phyloP scores from a whole-genome alignment of 2,113 vertebrate species.

The Petaurus breviceps region DNA sequence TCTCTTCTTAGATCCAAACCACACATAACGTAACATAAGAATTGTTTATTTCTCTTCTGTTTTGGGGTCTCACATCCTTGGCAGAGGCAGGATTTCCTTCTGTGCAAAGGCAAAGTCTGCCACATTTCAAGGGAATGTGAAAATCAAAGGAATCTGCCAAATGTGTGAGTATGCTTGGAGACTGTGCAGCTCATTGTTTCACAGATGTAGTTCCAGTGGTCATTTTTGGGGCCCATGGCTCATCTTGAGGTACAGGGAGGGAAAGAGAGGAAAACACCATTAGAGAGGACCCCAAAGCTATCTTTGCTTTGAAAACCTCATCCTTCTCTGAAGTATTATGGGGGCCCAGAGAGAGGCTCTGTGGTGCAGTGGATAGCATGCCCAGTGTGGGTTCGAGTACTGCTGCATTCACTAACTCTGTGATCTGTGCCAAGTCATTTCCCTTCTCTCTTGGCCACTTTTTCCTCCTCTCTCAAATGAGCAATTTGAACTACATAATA shows the following conservation, averaged over 20 bases:
- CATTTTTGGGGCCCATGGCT: background rate
- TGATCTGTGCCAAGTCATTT: background rate
- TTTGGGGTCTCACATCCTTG: background rate
- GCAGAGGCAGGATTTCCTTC: background rate
- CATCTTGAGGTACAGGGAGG: background rate
- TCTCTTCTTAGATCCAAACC: background rate
- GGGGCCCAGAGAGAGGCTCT: too few relatives aligned
- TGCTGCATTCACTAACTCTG: background rate
- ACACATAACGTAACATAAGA: background rate
- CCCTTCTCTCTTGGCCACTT: background rate
- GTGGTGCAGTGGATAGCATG: background rate
- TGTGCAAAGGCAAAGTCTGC: background rate
- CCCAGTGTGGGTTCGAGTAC: background rate
- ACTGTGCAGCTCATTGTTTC: too few relatives aligned
- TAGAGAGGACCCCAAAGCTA: background rate
- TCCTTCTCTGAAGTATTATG: background rate
- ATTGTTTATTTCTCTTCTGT: background rate
- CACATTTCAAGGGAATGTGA: too few relatives aligned
- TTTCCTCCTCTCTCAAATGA: background rate
- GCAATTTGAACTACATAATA: background rate
- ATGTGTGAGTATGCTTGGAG: too few relatives aligned
- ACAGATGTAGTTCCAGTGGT: background rate
- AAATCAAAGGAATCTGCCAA: background rate
- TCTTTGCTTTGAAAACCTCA: background rate
- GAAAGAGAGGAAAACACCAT: background rate